Evolutionary conservation across 2,113 vertebrate species (phyloP), one percentile per base, ranked within the genome.

Genomic region (Speoplatyrhinus poulsoni): DNA sequence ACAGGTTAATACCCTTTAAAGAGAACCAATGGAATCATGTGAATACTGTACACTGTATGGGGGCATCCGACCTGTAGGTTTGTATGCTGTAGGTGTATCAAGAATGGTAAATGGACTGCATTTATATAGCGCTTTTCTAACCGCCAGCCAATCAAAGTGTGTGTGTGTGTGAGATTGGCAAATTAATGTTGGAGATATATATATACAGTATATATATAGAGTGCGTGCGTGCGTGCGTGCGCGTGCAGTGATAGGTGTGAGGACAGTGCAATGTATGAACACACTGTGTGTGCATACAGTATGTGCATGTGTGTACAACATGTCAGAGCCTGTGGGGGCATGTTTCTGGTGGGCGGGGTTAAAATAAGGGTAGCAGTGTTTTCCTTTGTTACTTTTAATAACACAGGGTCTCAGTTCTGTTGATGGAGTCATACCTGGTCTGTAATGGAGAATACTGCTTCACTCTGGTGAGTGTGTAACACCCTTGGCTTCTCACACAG

Each of bases 381-480:
- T 79, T 58, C 4, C 76, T 75, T 73, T 66, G 66, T 53, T 61
- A 66, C 49, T 57, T 80, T 84, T 73, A 81, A 81, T 79, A 60
- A 72, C 3, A 9, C 59, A 46, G 52, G 52, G 50, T 82, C 81
- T 67, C 76, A 58, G 33, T 26, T 68, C 77, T 72, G 79, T 80
- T 75, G 76, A 70, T 55, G 13, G 49, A 11, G 75, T 88, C 83
- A 84, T 33, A 69, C 73, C 69, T 87, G 82, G 72, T 75, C 65
- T 70, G 69, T 54, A 65, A 2, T 63, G 72, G 72, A 69, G 65
- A 85, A 87, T 87, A 77, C 75, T 56, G n/a, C 76, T 70, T 71
- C 15, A 65, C 77, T 71, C 60, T 67, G 36, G 50, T 47, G 65
- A 62, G 54, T 72, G 53, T 60, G 54, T 6, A 19, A 62, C 49